These are phyloP conservation scores for Lordiphosa collinella DNA, from an alignment of 1,140 invertebrate species.

Conservation along the genomic window DNA sequence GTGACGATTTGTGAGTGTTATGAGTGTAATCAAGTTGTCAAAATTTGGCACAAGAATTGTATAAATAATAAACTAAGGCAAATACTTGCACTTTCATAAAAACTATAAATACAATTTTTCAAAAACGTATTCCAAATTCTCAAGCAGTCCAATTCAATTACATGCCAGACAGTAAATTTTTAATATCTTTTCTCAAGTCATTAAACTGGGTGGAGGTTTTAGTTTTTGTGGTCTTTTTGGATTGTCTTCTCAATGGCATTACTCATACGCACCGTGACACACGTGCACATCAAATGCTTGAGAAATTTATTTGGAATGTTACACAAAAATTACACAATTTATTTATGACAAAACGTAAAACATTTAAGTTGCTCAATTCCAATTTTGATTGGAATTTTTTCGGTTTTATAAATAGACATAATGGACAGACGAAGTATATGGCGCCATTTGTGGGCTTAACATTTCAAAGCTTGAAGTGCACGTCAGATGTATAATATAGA, in stretches of 20 bases:
- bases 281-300: neutral
- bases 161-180: constrained; percentile 11
- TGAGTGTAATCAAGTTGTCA: constrained; percentile 26
- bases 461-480: too few species aligned
- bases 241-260: constrained; percentile 5
- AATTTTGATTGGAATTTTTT: too few species aligned
- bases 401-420: too few species aligned
- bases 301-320: neutral
- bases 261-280: constrained; percentile 34
- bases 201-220: neutral
- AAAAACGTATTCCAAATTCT: neutral
- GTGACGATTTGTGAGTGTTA: constrained; percentile 1
- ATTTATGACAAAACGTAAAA: constrained; percentile 1
- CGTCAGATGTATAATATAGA: too few species aligned
- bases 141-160: constrained; percentile 17
- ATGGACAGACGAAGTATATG: too few species aligned
- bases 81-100: constrained; percentile 1
- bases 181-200: constrained; percentile 11
- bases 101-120: neutral
- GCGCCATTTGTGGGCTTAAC: too few species aligned
- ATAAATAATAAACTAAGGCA: neutral
- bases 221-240: too few species aligned
- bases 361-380: constrained; percentile 1
- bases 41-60: constrained; percentile 22
- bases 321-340: constrained; percentile 9